Evolutionary conservation across 2,888 invertebrate species (phyloP), one percentile per base, ranked within the genome.

Genomic region (Chrysolina oricalcia): DNA sequence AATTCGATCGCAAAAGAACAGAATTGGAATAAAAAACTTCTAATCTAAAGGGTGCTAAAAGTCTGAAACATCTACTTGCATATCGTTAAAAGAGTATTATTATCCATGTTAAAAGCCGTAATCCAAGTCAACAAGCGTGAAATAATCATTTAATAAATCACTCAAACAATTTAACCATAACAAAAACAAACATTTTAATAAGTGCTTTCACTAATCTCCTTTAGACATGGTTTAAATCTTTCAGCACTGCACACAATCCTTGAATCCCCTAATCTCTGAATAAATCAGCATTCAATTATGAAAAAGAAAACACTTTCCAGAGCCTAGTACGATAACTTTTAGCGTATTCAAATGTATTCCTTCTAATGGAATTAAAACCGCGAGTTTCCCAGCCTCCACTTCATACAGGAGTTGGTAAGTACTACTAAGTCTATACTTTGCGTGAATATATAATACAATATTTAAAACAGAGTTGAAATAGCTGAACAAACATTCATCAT

Each of bases 91-190:
- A 72, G 63, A 70, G 70, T 66, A 68, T 72, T 66, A 68, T 72
- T 78, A 80, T 80, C 81, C 82, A 81, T 80, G 70, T 75, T 74
- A 56, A 76, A 79, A 35, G 69, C 53, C 62, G 72, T 78, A 79
- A 76, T 79, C 79, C 79, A 77, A 79, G 66, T 72, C 68, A 73
- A 73, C 63, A 71, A 66, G 76, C 76, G 75, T 77, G 76, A 76
- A 78, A 78, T 71, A 50, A 76, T 72, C 79, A 80, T 78, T 77
- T 70, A 78, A 76, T 78, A 74, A 80, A 80, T 78, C 80, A 80
- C 80, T 73, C 40, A 73, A 80, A 78, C 76, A 74, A 80, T 78
- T 77, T 77, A 78, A 80, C 73, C 78, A 80, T 78, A 78, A 80
- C 78, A 77, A 80, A 76, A 78, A 78, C 75, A 77, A 80, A 78